Evolutionary conservation across 2,113 vertebrate species (phyloP).

Genomic region (Poecile atricapillus): DNA sequence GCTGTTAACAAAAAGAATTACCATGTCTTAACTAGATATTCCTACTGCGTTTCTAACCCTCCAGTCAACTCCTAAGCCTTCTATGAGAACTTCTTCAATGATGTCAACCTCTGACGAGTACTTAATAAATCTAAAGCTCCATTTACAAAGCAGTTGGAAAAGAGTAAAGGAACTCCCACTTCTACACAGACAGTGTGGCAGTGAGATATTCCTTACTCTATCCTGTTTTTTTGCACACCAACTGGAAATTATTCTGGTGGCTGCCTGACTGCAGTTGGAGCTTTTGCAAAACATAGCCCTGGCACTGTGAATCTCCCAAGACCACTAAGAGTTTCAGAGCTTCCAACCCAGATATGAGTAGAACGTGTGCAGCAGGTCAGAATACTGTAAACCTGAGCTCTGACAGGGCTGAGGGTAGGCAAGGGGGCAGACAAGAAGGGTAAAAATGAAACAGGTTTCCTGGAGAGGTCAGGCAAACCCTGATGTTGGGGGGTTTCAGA

Average conservation of each 20-base stretch:
- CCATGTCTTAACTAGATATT: not conserved
- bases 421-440: fast-evolving
- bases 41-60: not conserved
- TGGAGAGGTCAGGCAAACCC: fast-evolving
- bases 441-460: not conserved
- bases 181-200: not conserved
- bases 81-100: not conserved
- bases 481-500: not conserved
- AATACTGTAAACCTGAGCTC: fast-evolving
- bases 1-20: conserved; percentile 9
- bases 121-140: not conserved
- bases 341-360: not conserved
- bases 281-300: not conserved
- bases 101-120: not conserved
- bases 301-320: not conserved
- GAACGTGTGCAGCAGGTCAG: not conserved
- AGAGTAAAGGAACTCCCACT: not conserved
- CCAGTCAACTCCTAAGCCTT: not conserved
- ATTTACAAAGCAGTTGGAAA: not conserved
- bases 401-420: not conserved
- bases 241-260: not conserved
- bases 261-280: not conserved
- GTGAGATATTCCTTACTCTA: not conserved
- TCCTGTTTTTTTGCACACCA: not conserved
- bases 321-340: not conserved